Base-by-base conservation (phyloP, 2,797 vertebrate species). In the Epinephelus coioides region DNA sequence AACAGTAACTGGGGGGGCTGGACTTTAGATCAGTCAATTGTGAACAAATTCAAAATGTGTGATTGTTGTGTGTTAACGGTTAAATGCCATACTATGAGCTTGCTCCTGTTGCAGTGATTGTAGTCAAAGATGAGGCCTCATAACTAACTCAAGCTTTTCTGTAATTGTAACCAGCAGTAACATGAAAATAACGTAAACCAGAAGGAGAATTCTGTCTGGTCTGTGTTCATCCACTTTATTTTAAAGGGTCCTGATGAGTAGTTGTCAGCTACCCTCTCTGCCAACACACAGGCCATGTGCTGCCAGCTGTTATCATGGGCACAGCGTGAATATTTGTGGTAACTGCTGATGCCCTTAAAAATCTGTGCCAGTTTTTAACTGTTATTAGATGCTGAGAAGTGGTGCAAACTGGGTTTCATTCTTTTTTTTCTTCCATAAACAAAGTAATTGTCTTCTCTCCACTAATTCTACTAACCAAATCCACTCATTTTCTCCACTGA, bases 111-210 rank as follows among this genome's bases (percentile, higher is more conserved):
- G 46, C 73, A 73, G 7, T 62, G 56, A 61, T 79, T 82, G 73
- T 65, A 77, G 72, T 73, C 60, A 56, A 21, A 73, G 85, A 87
- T 76, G 72, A 84, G 68, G 60, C 54, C 68, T 73, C 12, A 10
- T 81, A 87, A 86, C 80, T 73, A 82, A 78, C 68, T 78, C 68
- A 65, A 73, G 76, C 89, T 81, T 82, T 54, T 82, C 85, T 79
- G 78, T 89, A 90, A 92, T 91, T 84, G 79, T 86, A 89, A 88
- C 72, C 90, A 89, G 84, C 85, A 90, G 81, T 81, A 79, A 89
- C 72, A 85, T 84, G 72, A 86, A 88, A 91, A 88, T 83, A 90
- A 91, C 81, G 77, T 80, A 60, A 91, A 88, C 74, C 87, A 90
- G 86, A 85, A 65, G 88, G 77, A 82, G 74, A 84, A 81, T 66